phyloP scores from a whole-genome alignment of 2,888 invertebrate genomes.

The Tortricodes alternella region DNA sequence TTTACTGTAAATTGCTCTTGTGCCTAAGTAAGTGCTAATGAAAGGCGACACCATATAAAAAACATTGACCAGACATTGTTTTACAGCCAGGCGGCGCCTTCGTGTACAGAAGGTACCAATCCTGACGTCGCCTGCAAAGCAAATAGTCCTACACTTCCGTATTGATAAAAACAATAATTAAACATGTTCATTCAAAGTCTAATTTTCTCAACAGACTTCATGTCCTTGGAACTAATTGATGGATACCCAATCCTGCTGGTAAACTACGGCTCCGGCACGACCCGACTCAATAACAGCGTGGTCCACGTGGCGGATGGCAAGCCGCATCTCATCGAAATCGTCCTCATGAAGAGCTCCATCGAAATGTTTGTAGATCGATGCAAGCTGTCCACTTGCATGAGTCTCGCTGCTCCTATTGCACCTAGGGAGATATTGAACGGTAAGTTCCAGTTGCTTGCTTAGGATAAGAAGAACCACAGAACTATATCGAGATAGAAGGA shows the following conservation, averaged over 20 bases:
- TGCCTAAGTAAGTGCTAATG: no score
- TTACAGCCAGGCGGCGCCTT: no score
- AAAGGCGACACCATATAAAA: no score
- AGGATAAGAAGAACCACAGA: no score
- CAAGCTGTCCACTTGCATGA: conserved; percentile 87
- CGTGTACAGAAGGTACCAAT: no score
- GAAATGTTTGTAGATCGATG: conserved; percentile 91
- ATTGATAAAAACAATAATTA: no score
- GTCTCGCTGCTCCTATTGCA: conserved; percentile 86
- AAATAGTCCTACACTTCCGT: no score
- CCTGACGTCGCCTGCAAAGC: no score
- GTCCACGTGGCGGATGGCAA: conserved; percentile 91
- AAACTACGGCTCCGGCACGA: conserved; percentile 94
- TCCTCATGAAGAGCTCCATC: conserved; percentile 84
- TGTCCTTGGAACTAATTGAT: conserved; percentile 92
- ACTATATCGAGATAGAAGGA: no score
- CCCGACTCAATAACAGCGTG: conserved; percentile 86
- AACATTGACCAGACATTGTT: no score
- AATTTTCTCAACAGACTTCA: conserved; percentile 86
- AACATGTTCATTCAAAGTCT: not conserved
- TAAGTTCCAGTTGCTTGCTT: no score
- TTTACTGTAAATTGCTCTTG: no score
- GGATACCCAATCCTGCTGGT: conserved; percentile 93
- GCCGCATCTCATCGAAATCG: conserved; percentile 93
- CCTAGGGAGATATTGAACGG: conserved; percentile 88